Conservation (phyloP, 2,113 vertebrate species). For the Aspidoscelis tigris region DNA sequence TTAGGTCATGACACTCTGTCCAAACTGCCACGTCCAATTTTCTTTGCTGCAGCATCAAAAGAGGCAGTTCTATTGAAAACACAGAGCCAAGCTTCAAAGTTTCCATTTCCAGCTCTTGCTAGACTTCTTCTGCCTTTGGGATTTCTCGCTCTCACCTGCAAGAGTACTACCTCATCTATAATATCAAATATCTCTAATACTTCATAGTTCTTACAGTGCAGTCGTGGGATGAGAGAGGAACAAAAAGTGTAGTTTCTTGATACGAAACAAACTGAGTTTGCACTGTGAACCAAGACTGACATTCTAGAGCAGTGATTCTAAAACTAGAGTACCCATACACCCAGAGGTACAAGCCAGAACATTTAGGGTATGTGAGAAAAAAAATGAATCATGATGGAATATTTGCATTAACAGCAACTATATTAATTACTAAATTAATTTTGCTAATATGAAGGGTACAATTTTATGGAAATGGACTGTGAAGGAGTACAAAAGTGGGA, state of each 20-base stretch:
- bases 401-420: too few species aligned
- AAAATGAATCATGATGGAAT: too few species aligned
- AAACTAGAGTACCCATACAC: too few species aligned
- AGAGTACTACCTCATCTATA: neutral
- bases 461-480: too few species aligned
- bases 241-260: neutral
- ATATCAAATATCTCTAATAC: slow-evolving; percentile 1
- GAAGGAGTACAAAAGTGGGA: too few species aligned
- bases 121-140: slow-evolving; percentile 36
- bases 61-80: slow-evolving; percentile 12
- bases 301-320: neutral
- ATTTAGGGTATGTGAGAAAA: too few species aligned
- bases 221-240: neutral
- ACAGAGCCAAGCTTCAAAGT: slow-evolving; percentile 8
- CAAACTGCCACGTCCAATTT: slow-evolving; percentile 19
- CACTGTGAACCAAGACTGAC: slow-evolving; percentile 2
- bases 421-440: too few species aligned
- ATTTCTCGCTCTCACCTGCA: neutral
- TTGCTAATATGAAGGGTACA: too few species aligned
- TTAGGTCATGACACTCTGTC: slow-evolving; percentile 20
- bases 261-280: slow-evolving; percentile 19
- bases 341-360: too few species aligned
- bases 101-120: slow-evolving; percentile 36
- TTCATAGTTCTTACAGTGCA: neutral
- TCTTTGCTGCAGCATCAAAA: slow-evolving; percentile 11